Percentiles rank a stretch among this genome's conserved stretches.
Conservation (phyloP, 2,113 vertebrate genomes). For the Oryzias woworae region DNA sequence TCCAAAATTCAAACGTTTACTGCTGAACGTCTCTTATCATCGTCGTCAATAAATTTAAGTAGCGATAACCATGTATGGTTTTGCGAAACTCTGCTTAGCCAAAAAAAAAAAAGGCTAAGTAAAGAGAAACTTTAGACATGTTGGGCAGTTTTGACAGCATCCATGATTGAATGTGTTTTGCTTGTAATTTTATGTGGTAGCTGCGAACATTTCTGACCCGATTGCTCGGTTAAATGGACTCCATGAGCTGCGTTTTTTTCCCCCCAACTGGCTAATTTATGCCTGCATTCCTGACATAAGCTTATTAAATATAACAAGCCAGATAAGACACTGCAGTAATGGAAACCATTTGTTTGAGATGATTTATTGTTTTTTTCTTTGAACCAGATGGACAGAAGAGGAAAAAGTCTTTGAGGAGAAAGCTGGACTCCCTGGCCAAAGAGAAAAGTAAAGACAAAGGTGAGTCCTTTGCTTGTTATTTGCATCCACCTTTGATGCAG, state of each 20-base stretch:
- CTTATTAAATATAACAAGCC: conserved; percentile 43
- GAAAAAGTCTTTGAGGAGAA: conserved; percentile 95
- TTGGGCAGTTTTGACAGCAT: background rate
- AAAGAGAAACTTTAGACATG: background rate
- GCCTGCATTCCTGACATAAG: conserved; percentile 52
- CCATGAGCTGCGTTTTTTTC: conserved; percentile 3
- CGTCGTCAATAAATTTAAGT: too few relatives aligned
- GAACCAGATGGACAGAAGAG: conserved; percentile 92
- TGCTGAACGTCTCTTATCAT: too few relatives aligned
- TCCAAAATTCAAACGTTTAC: too few relatives aligned
- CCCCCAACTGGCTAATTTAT: conserved; percentile 27
- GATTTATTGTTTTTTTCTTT: conserved; percentile 42
- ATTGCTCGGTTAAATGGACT: conserved; percentile 28
- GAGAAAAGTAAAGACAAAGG: conserved; percentile 97
- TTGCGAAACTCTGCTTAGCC: background rate
- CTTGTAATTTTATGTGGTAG: conserved; percentile 8
- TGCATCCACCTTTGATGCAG: conserved; percentile 34
- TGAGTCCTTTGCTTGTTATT: conserved; percentile 42
- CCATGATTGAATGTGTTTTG: conserved; percentile 1
- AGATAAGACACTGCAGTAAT: conserved; percentile 38
- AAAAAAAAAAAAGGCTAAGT: background rate
- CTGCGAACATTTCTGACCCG: conserved; percentile 17
- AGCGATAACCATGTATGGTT: background rate
- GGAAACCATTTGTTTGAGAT: conserved; percentile 34
- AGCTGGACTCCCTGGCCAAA: conserved; percentile 92